Evolutionary conservation across 2,888 invertebrate species (phyloP), one percentile per base, ranked within the genome.

Genomic region (Chorisops tibialis): DNA sequence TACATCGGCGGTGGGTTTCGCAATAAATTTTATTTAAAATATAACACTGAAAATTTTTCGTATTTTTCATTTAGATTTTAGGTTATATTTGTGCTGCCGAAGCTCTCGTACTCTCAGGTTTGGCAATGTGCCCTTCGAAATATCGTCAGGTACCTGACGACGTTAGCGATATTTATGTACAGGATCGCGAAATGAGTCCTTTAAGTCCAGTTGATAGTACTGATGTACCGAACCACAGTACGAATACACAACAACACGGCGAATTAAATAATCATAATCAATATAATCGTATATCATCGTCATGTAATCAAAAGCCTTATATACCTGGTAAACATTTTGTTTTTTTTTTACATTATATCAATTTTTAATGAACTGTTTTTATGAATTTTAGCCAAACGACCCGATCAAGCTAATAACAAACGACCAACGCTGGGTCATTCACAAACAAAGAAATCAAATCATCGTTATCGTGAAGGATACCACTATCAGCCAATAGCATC

Each of bases 71-170:
- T n/a, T 70, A 85, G 85, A 80, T 83, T 70, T 79, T 85, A 70
- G 85, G 85, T 67, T 85, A 84, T 72, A 72, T 83, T 63, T 85
- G 85, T 75, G 83, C 82, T 68, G 70, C 83, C 72, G 83, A 85
- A 77, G 82, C 84, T 54, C 75, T 83, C 67, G 73, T 85, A 66
- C 74, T 85, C 68, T 81, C 83, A 68, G 76, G 83, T 68, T 79
- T 85, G 69, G 83, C 84, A 69, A 79, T 81, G 69, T 84, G 82
- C 75, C 81, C 81, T 68, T 80, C 80, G 69, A 81, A 81, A 69
- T 85, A 85, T 72, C 81, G 82, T 67, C 84, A 83, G 63, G 84
- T 85, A 63, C 82, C 82, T 68, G 85, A 85, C 73, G 85, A 85
- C 73, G 82, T 82, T 63, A 84, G 84, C 74, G 81, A 81, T 69